Conservation (phyloP, 2,888 invertebrate genomes). For the Lepidocyrtinus sp. region DNA sequence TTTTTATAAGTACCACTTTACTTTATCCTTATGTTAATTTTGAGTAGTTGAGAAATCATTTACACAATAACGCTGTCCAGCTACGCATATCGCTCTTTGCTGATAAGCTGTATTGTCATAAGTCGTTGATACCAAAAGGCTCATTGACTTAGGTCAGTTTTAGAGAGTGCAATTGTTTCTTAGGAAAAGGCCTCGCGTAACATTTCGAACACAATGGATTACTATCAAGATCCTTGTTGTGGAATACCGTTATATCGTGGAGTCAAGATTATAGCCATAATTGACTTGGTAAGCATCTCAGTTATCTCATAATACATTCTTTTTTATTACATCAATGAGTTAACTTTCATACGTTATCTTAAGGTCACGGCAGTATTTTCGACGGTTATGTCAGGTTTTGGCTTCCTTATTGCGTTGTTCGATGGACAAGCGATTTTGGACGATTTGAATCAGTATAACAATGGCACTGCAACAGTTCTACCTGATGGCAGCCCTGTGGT, state of each 20-base stretch:
- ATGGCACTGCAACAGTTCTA: background rate
- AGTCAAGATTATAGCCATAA: slow-evolving; percentile 59
- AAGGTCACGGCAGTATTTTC: slow-evolving; percentile 47
- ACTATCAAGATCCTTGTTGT: slow-evolving; percentile 54
- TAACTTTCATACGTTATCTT: too few species aligned
- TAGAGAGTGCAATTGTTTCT: too few species aligned
- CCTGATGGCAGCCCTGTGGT: background rate
- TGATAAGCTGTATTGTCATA: too few species aligned
- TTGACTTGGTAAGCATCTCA: slow-evolving; percentile 64
- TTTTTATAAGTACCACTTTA: too few species aligned
- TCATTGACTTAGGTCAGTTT: too few species aligned
- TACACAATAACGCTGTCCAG: too few species aligned
- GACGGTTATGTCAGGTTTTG: slow-evolving; percentile 38
- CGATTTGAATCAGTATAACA: background rate
- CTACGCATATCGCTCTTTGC: too few species aligned
- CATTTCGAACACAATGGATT: slow-evolving; percentile 31
- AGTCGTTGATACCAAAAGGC: too few species aligned
- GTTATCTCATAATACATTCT: background rate
- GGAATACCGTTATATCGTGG: slow-evolving; percentile 59
- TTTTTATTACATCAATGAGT: background rate
- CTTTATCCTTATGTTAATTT: too few species aligned
- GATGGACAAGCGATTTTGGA: slow-evolving; percentile 45
- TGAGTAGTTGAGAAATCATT: too few species aligned
- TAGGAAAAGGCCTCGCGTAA: slow-evolving; percentile 21
- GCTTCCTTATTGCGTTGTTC: slow-evolving; percentile 42